These are phyloP conservation scores for Lepidotrigona ventralis DNA, from an alignment of 1,140 invertebrate genomes.

Conservation along the genomic window DNA sequence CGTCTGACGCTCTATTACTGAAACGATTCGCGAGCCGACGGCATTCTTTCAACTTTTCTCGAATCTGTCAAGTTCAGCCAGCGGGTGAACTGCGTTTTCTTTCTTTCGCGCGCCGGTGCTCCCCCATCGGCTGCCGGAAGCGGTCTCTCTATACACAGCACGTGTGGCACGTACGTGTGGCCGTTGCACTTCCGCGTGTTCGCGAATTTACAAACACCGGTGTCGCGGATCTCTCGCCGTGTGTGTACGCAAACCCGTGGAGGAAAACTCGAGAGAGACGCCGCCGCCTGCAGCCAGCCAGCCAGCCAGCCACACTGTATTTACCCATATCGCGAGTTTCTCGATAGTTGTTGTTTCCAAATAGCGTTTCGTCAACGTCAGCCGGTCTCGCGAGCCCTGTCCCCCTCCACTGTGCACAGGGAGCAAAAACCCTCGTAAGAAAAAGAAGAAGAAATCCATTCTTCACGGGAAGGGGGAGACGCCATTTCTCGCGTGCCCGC, in stretches of 20 bases:
- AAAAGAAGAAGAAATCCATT: slow-evolving; percentile 62
- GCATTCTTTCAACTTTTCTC: slow-evolving; percentile 74
- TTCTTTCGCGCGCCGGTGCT: slow-evolving; percentile 57
- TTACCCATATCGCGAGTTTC: slow-evolving; percentile 70
- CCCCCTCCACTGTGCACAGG: not conserved
- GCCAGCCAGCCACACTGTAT: slow-evolving; percentile 59
- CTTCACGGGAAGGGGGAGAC: slow-evolving; percentile 31
- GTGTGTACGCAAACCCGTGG: slow-evolving; percentile 15
- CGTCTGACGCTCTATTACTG: slow-evolving; percentile 42
- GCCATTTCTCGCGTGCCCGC: slow-evolving; percentile 33
- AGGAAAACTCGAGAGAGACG: slow-evolving; percentile 55
- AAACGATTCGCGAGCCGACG: slow-evolving; percentile 63
- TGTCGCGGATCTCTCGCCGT: not conserved
- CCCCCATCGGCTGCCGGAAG: slow-evolving; percentile 54
- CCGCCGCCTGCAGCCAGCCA: slow-evolving; percentile 57
- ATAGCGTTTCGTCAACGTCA: slow-evolving; percentile 70
- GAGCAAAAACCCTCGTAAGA: slow-evolving; percentile 54
- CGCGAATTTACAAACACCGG: slow-evolving; percentile 39
- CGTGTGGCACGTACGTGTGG: slow-evolving; percentile 16
- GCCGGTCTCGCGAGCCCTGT: slow-evolving; percentile 31
- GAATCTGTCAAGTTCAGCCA: slow-evolving; percentile 74
- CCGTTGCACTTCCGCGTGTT: slow-evolving; percentile 33
- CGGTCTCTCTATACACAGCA: slow-evolving; percentile 25
- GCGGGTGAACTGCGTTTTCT: slow-evolving; percentile 67
- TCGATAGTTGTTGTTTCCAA: slow-evolving; percentile 69